Evolutionary conservation across 2,113 vertebrate genomes (phyloP).

Genomic region (Mus musculus): DNA sequence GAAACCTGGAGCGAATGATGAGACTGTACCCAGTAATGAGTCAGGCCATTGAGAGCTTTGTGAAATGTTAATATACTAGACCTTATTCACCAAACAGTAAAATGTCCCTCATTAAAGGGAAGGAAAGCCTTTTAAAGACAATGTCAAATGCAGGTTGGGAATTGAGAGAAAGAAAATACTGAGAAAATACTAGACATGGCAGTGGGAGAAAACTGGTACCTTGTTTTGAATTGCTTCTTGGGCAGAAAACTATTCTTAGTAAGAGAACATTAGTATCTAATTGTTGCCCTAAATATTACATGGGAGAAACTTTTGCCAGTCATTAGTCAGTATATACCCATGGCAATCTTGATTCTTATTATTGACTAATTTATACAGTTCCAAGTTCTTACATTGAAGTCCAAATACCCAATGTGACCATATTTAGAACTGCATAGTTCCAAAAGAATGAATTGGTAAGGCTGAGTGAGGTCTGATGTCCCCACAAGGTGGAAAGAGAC

Average conservation of each 20-base stretch:
- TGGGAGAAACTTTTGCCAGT: not conserved
- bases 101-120: not conserved
- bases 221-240: not conserved
- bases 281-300: not conserved
- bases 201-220: not conserved
- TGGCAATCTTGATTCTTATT: not conserved
- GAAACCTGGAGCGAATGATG: not conserved
- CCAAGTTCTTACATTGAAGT: not conserved
- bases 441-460: not conserved
- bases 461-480: not conserved
- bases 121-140: not conserved
- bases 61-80: not conserved
- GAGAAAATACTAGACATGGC: not conserved
- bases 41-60: not conserved
- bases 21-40: not conserved
- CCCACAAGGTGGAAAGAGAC: not conserved
- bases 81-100: not conserved
- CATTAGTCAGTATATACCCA: not conserved
- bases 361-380: not conserved
- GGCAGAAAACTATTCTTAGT: not conserved
- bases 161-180: conserved; percentile 19
- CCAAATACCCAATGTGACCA: not conserved
- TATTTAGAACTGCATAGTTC: not conserved
- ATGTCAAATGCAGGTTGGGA: not conserved
- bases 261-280: not conserved